Evolutionary conservation across 2,888 invertebrate genomes (phyloP).

Genomic region (Orgyia antiqua): DNA sequence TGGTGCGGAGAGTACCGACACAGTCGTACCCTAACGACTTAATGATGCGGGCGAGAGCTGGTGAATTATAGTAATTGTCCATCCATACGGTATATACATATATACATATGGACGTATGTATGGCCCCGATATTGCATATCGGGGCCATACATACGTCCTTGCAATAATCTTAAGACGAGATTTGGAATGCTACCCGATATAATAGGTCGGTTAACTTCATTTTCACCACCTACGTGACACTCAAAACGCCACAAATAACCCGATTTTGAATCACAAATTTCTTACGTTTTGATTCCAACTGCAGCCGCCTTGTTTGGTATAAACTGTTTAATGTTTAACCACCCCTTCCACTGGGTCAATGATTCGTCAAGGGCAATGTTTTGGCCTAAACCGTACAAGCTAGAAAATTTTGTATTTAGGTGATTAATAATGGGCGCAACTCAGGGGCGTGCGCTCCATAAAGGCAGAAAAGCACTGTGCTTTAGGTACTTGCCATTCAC

Average conservation of each 20-base stretch:
- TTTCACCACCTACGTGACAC: conserved; percentile 8
- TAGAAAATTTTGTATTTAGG: background rate
- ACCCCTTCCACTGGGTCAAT: conserved; percentile 17
- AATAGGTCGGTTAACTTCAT: too few relatives aligned
- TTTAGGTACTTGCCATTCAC: too few relatives aligned
- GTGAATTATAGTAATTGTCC: conserved; percentile 17
- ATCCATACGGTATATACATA: conserved; percentile 14
- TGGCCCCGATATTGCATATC: conserved; percentile 4
- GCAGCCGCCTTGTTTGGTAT: conserved; percentile 14
- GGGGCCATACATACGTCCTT: too few relatives aligned
- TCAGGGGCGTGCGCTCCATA: too few relatives aligned
- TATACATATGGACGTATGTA: too few relatives aligned
- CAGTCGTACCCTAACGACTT: conserved; percentile 19
- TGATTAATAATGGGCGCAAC: conserved; percentile 1
- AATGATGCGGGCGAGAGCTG: conserved; percentile 19
- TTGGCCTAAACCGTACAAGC: background rate
- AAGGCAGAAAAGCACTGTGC: too few relatives aligned
- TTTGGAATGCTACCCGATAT: too few relatives aligned
- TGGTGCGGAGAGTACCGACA: conserved; percentile 12
- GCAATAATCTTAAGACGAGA: conserved; percentile 7
- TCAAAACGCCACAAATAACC: conserved; percentile 15
- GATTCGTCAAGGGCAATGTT: conserved; percentile 17
- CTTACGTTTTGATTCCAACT: conserved; percentile 16
- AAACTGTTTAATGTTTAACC: conserved; percentile 14
- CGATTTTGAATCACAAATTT: conserved; percentile 17